Conservation (phyloP, 2,888 invertebrate genomes). For the Scaptomyza parva region DNA sequence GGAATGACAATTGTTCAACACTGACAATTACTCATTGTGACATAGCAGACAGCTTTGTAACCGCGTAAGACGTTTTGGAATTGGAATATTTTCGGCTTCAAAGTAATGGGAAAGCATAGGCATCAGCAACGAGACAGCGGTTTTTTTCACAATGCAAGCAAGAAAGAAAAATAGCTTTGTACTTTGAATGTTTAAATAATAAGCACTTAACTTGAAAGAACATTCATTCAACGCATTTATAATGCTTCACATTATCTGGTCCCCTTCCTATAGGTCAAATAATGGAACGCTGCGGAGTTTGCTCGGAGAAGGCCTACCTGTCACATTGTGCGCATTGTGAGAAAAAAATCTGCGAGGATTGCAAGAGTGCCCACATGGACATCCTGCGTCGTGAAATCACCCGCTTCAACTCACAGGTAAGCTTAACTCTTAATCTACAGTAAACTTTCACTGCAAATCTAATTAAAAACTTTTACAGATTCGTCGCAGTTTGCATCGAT, state of each 20-base stretch:
- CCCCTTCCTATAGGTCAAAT: conserved; percentile 87
- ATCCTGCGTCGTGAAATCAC: conserved; percentile 96
- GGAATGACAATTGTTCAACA: conserved; percentile 38
- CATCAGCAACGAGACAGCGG: background rate
- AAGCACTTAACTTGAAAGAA: too few relatives aligned
- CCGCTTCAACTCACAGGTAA: conserved; percentile 93
- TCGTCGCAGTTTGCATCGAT: conserved; percentile 93
- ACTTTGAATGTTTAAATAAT: background rate
- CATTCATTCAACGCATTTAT: background rate
- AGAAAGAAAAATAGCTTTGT: too few relatives aligned
- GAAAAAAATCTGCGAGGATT: conserved; percentile 98
- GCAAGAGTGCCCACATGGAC: conserved; percentile 98
- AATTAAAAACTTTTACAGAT: conserved; percentile 84
- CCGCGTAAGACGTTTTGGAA: conserved; percentile 15
- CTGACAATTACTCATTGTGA: conserved; percentile 4
- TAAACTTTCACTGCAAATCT: background rate
- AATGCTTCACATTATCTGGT: background rate
- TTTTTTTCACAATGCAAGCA: background rate
- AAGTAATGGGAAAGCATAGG: background rate
- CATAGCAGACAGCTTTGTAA: conserved; percentile 11
- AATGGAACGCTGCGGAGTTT: conserved; percentile 97
- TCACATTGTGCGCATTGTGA: conserved; percentile 97
- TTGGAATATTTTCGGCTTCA: conserved; percentile 10
- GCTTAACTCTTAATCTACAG: background rate
- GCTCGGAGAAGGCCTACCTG: conserved; percentile 96